Conservation (phyloP, 2,888 invertebrate genomes). For the Deilephila elpenor region DNA sequence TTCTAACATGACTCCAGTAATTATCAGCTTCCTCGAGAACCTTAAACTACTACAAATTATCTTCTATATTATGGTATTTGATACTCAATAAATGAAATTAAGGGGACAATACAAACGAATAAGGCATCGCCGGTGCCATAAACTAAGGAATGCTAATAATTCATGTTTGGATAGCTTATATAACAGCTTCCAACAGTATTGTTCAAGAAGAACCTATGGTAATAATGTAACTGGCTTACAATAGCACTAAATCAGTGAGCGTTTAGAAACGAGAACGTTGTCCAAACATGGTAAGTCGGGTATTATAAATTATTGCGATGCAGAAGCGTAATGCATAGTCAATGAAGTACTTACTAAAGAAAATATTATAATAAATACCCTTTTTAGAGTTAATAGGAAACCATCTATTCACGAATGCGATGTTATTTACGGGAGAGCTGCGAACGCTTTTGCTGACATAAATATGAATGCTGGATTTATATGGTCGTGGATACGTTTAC, state of each 20-base stretch:
- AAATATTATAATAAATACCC: constrained; percentile 28
- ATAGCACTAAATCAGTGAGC: constrained; percentile 65
- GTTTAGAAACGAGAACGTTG: constrained; percentile 61
- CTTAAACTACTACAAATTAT: not conserved
- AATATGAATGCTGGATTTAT: constrained; percentile 10
- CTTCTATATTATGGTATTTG: not conserved
- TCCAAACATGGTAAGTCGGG: constrained; percentile 64
- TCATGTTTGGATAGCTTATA: constrained; percentile 32
- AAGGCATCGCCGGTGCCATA: not conserved
- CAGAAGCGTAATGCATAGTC: constrained; percentile 57
- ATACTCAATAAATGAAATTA: not conserved
- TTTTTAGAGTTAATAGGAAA: constrained; percentile 28
- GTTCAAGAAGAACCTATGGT: constrained; percentile 56
- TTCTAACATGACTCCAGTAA: not conserved
- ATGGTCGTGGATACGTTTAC: not conserved
- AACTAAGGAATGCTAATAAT: constrained; percentile 28
- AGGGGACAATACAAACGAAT: constrained; percentile 5
- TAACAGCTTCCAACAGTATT: constrained; percentile 37
- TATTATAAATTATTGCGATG: constrained; percentile 66
- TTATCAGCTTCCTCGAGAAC: not conserved
- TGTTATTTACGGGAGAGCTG: constrained; percentile 5
- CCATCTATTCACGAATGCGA: constrained; percentile 24
- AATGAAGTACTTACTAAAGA: constrained; percentile 46
- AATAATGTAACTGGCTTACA: constrained; percentile 55
- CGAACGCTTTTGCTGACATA: not conserved